These are phyloP conservation scores for Leucophora obtusa DNA, from an alignment of 2,888 invertebrate genomes.

Conservation along the genomic window DNA sequence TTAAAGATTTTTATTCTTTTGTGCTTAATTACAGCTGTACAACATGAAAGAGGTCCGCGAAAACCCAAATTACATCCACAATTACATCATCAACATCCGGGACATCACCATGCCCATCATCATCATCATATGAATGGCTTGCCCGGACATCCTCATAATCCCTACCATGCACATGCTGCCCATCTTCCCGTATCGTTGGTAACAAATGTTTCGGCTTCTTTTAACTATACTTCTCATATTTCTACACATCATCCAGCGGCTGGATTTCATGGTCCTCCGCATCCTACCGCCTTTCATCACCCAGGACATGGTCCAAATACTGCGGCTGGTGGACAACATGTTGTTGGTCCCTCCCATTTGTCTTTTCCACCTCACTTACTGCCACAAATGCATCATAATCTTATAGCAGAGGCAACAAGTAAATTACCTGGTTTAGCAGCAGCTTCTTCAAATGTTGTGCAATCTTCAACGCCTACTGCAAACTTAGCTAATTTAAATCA, in stretches of 20 bases:
- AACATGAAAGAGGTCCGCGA: conserved; percentile 96
- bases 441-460: conserved; percentile 32
- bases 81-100: conserved; percentile 76
- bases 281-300: conserved; percentile 70
- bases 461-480: conserved; percentile 16
- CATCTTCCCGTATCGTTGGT: conserved; percentile 78
- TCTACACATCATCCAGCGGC: conserved; percentile 74
- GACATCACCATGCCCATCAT: conserved; percentile 68
- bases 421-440: conserved; percentile 74
- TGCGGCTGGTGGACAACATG: conserved; percentile 24
- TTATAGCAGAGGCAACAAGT: conserved; percentile 76
- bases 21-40: conserved; percentile 86
- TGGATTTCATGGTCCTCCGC: conserved; percentile 70
- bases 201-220: conserved; percentile 78
- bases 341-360: conserved; percentile 70
- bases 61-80: conserved; percentile 90
- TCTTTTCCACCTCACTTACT: conserved; percentile 74
- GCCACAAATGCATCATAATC: conserved; percentile 75
- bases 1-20: background rate
- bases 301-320: conserved; percentile 67
- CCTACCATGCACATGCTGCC: conserved; percentile 72
- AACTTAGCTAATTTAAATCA: conserved; percentile 64
- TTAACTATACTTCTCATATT: conserved; percentile 78
- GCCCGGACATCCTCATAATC: conserved; percentile 69
- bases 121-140: conserved; percentile 69